A percentile compares a stretch with the other conserved stretches of the same genome.
Evolutionary conservation across 2,113 vertebrate species (phyloP).

Genomic region (Psittacara wagleri): DNA sequence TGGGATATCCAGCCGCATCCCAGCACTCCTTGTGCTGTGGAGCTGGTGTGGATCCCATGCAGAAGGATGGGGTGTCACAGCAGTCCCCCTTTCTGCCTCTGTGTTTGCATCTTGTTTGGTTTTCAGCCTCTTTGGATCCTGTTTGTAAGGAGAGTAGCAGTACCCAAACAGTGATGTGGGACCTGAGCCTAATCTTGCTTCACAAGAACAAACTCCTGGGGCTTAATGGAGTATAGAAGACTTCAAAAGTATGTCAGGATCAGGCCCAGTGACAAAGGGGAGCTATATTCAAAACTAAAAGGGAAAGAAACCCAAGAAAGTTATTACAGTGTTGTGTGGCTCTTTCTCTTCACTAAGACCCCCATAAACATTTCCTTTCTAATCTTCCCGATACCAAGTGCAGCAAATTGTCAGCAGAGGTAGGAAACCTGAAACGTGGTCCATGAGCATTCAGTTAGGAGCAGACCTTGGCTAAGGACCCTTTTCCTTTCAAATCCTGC

Average conservation of each 20-base stretch:
- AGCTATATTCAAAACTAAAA: not conserved
- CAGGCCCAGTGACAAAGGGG: too few relatives aligned
- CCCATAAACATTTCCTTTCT: not conserved
- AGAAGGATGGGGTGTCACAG: not conserved
- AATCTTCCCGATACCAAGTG: not conserved
- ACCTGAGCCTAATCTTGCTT: not conserved
- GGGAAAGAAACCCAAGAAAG: not conserved
- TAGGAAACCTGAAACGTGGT: conserved; percentile 48
- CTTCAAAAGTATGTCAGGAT: not conserved
- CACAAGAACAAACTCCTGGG: not conserved
- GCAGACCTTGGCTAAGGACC: conserved; percentile 34
- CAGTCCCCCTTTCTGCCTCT: not conserved
- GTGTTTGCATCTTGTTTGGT: not conserved
- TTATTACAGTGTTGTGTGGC: rapidly evolving
- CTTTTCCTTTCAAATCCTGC: not conserved
- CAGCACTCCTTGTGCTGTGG: rapidly evolving
- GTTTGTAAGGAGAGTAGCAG: not conserved
- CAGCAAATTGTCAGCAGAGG: conserved; percentile 36
- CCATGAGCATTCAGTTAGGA: conserved; percentile 31
- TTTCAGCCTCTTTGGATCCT: not conserved
- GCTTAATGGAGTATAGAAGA: not conserved
- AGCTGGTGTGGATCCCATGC: not conserved
- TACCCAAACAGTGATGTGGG: not conserved
- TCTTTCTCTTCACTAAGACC: not conserved
- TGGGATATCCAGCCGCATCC: not conserved